phyloP scores from a whole-genome alignment of 2,888 invertebrate genomes.

The Tetropium fuscum region DNA sequence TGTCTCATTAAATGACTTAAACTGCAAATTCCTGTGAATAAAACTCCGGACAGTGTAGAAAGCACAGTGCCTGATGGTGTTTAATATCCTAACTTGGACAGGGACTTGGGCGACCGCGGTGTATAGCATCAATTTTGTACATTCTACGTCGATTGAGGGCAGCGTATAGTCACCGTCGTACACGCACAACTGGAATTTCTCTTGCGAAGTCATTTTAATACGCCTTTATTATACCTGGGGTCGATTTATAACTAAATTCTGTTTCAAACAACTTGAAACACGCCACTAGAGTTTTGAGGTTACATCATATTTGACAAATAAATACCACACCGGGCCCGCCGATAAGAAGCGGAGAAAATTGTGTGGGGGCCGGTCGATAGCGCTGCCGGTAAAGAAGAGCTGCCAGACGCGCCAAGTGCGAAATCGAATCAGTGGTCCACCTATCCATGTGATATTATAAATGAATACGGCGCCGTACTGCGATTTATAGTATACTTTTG shows the following conservation, averaged over 20 bases:
- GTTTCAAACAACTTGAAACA: constrained; percentile 8
- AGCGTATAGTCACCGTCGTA: constrained; percentile 92
- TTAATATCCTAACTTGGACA: constrained; percentile 51
- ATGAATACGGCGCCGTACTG: too few species aligned
- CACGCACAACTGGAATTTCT: constrained; percentile 70
- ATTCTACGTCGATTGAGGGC: constrained; percentile 86
- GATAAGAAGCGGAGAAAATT: too few species aligned
- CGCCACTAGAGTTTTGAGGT: constrained; percentile 14
- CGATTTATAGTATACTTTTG: too few species aligned
- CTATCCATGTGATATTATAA: too few species aligned
- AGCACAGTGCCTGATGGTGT: constrained; percentile 50
- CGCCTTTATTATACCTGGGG: constrained; percentile 1
- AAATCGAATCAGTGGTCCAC: too few species aligned
- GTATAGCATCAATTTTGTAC: constrained; percentile 84
- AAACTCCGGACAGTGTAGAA: constrained; percentile 52
- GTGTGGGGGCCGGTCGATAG: too few species aligned
- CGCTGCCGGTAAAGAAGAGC: not conserved
- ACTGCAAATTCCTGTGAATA: constrained; percentile 46
- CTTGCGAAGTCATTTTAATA: constrained; percentile 54
- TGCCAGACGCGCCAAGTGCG: not conserved
- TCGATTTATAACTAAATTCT: constrained; percentile 1
- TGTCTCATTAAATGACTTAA: constrained; percentile 48
- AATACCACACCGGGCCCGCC: not conserved
- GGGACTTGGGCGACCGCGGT: constrained; percentile 57
- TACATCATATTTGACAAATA: constrained; percentile 18